Evolutionary conservation across 2,888 invertebrate genomes (phyloP).

Genomic region (Trichogramma evanescens): DNA sequence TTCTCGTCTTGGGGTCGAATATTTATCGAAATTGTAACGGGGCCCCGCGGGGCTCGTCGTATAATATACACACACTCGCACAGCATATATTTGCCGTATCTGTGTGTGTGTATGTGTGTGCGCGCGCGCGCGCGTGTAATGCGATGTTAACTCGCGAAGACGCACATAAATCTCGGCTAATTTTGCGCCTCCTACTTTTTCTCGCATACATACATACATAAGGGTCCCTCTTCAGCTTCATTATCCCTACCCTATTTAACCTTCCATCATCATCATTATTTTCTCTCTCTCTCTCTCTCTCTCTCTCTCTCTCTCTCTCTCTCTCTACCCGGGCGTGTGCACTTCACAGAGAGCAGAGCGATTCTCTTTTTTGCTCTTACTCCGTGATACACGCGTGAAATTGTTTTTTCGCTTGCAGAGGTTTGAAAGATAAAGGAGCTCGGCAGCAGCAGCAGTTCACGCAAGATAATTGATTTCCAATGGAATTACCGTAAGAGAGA

Average conservation of each 20-base stretch:
- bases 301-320: slow-evolving; percentile 12
- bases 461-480: too few relatives aligned
- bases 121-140: slow-evolving; percentile 28
- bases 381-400: too few relatives aligned
- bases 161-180: slow-evolving; percentile 41
- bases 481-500: too few relatives aligned
- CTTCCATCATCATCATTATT: slow-evolving; percentile 18
- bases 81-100: background rate
- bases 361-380: too few relatives aligned
- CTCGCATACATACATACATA: slow-evolving; percentile 6
- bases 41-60: background rate
- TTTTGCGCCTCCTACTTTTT: slow-evolving; percentile 25
- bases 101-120: slow-evolving; percentile 30
- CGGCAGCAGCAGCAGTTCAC: background rate
- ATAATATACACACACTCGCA: background rate
- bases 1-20: too few relatives aligned
- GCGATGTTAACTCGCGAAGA: slow-evolving; percentile 30
- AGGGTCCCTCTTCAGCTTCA: slow-evolving; percentile 22
- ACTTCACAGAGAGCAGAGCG: background rate
- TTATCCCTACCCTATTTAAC: slow-evolving; percentile 16
- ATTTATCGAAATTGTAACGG: too few relatives aligned
- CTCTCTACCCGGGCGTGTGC: slow-evolving; percentile 1
- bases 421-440: slow-evolving; percentile 11
- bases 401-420: too few relatives aligned
- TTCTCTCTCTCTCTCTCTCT: slow-evolving; percentile 12